Evolutionary conservation across 2,888 invertebrate genomes (phyloP).

Genomic region (Ichneumoninae sp.): DNA sequence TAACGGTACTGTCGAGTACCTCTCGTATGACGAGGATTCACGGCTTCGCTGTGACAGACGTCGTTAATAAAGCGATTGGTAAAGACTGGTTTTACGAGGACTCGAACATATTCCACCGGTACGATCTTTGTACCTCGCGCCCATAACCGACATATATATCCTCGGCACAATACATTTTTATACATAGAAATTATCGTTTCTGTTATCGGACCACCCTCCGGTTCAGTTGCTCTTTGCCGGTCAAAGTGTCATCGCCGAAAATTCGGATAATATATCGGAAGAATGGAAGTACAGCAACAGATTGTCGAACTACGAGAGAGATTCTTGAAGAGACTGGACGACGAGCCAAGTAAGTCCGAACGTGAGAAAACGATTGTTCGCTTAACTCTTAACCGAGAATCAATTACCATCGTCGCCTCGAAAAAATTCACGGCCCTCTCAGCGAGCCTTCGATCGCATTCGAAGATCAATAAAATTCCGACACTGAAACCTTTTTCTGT

Average conservation of each 20-base stretch:
- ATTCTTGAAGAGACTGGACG: conserved; percentile 80
- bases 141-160: conserved; percentile 6
- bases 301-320: conserved; percentile 80
- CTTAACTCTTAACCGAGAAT: background rate
- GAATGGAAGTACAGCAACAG: conserved; percentile 78
- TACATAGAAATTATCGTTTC: conserved; percentile 47
- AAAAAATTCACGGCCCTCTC: background rate
- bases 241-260: conserved; percentile 73
- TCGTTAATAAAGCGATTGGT: conserved; percentile 31
- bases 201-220: conserved; percentile 32
- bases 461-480: background rate
- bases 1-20: background rate
- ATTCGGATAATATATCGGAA: conserved; percentile 54
- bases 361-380: conserved; percentile 69
- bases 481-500: background rate
- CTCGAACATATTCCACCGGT: conserved; percentile 23
- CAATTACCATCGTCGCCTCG: background rate
- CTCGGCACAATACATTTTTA: conserved; percentile 32
- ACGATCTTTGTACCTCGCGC: conserved; percentile 39
- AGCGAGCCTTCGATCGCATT: background rate
- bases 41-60: conserved; percentile 40
- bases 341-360: conserved; percentile 78
- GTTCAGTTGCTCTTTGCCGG: conserved; percentile 70
- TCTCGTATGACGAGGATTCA: conserved; percentile 16
- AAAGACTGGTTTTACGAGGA: conserved; percentile 22